Base-by-base conservation (phyloP, 1,140 invertebrate species). In the Drosophila orosa region DNA sequence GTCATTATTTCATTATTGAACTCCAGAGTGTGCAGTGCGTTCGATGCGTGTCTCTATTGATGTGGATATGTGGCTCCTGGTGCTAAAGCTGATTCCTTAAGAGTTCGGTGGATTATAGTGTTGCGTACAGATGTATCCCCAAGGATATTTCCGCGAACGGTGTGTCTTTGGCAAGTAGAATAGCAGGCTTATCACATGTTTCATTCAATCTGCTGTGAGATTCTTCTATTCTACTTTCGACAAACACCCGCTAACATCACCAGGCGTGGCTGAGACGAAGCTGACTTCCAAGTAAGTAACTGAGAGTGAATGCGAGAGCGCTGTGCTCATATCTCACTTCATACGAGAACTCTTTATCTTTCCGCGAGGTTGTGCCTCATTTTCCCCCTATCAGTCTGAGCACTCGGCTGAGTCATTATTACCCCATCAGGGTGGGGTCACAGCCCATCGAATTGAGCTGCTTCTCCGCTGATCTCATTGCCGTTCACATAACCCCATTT, bases 191-290 rank as follows among this genome's bases (percentile, higher is more conserved):
- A 89, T 89, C 84, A 89, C 84, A 89, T 74, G 84, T 89, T 44
- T 8, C 13, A 66, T 75, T 78, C 19, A 39, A 84, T 55, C 44
- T 27, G 55, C 66, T 89, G 84, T 89, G 84, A 89, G 84, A 89
- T 89, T 89, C 84, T 89, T 89, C 84, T 89, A 89, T 89, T 89
- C 84, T 89, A 89, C 84, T 89, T 89, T 89, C 84, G 80, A 89
- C 68, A 84, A 78, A 66, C 84, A 84, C 85, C 85, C 79, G 80
- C 22, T n/a, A 48, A 50, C 84, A 45, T 68, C 76, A 27, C 9
- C 35, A 22, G 29, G 15, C 31, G 15, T 42, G n/a, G 60, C 37
- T 35, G 33, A 67, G 10, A 10, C 25, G 5, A 33, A 25, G 24
- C 25, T 9, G 17, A 9, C 24, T 52, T 27, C 13, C 15, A 59